Base-by-base conservation (phyloP, 2,797 vertebrate genomes). In the Synanceia verrucosa region DNA sequence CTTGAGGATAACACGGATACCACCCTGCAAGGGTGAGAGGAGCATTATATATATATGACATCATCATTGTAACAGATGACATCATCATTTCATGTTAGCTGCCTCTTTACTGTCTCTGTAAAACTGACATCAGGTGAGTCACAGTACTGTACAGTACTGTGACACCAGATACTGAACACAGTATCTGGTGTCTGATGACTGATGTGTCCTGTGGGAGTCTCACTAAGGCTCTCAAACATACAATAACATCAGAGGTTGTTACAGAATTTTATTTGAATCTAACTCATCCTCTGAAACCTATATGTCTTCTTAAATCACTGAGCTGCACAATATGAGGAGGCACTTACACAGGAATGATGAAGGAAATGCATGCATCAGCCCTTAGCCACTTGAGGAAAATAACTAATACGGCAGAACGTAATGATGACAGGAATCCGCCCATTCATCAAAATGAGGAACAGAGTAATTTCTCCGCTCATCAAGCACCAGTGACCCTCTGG, bases 401-500 rank as follows among this genome's bases (percentile, higher is more conserved):
- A 86, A 70, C 73, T 76, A 70, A 88, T 73, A 72, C 4, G 18
- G 67, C 74, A 72, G 78, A 75, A 78, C 75, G 64, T 83, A 85
- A 85, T 79, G 48, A 73, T 72, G 86, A 86, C 77, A 64, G 78
- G 73, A 75, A 78, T 70, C 61, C 44, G 52, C 69, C 81, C 73
- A 80, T 88, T 84, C 79, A 84, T 89, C 84, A 88, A 51, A 55
- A 70, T 76, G 77, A 83, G 59, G 58, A 86, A 78, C 65, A 39
- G 63, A 58, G 65, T 74, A 68, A 85, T 89, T 84, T 85, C 66
- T 70, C 24, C 34, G 16, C 76, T 88, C 86, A 87, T 86, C 76
- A 76, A 84, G 83, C 81, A 79, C 51, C 84, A 70, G 79, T 75
- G 84, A 88, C 78, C 85, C 87, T 44, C 41, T 44, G 73, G 59